Base-by-base conservation (phyloP, 2,113 vertebrate genomes). In the Corythoichthys intestinalis region DNA sequence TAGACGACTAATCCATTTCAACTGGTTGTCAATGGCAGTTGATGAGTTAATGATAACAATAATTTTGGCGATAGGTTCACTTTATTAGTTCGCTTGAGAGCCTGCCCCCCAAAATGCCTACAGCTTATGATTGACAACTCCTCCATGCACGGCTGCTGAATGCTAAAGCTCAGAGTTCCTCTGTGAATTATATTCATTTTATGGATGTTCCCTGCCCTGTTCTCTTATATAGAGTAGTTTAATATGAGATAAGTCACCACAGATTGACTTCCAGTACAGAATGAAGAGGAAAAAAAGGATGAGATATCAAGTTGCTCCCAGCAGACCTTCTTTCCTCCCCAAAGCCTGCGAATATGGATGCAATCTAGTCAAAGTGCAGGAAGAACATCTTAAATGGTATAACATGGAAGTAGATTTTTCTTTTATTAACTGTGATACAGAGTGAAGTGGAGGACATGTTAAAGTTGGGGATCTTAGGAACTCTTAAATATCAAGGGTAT, bases 291-390 rank as follows among this genome's bases (percentile, higher is more conserved):
- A 58, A 56, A 66, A 71, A 66, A 71, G 70, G 57, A 69, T 65
- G 61, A 78, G 70, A 70, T 79, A 79, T 80, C 53, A 41, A 4
- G 4, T 35, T 0, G 3, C 54, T 79, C 72, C 62, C 38, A 0
- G 0, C 28, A 44, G 74, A 77, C 20, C 11, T 12, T 53, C 67
- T 72, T 76, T 77, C 69, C 46, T 65, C 58, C 61, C 41, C 54
- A 75, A 70, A 62, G 70, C 10, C 67, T 37, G n/a, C 12, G 7
- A 3, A 71, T 76, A 81, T 67, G 68, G 66, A 76, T 79, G 66
- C 67, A 71, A 79, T 74, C 58, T 56, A 14, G 65, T 76, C 64
- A 72, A 77, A 77, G 65, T 65, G 69, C 67, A 60, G 41, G 47
- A 76, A 64, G 70, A 76, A 10, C 50, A 52, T 61, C 44, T 17